A percentile compares a stretch with the other conserved stretches of the same genome.
Evolutionary conservation across 2,888 invertebrate genomes (phyloP).

Genomic region (Aphrophora alni): DNA sequence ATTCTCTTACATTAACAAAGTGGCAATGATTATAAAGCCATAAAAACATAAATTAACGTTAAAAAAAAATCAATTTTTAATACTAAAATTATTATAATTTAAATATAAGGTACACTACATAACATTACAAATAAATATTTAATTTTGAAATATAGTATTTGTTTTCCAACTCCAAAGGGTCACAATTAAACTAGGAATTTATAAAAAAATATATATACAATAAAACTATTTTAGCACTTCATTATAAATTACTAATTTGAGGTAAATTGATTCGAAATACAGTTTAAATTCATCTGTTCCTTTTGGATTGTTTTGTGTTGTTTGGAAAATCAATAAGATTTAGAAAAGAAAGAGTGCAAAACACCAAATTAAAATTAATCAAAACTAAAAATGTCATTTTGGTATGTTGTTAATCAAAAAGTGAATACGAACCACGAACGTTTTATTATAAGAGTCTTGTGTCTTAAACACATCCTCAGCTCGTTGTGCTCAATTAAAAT

Average conservation of each 20-base stretch:
- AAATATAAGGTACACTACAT: background rate
- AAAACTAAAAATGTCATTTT: too few species aligned
- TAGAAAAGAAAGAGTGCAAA: too few species aligned
- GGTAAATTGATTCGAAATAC: background rate
- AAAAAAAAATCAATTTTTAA: background rate
- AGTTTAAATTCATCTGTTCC: background rate
- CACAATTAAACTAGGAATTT: background rate
- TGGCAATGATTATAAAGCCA: background rate
- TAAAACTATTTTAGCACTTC: background rate
- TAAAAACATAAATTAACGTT: background rate
- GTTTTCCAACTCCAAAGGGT: background rate
- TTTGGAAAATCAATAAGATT: too few species aligned
- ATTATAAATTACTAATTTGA: background rate
- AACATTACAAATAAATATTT: background rate
- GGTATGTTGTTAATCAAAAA: too few species aligned
- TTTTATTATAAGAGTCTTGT: too few species aligned
- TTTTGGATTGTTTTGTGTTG: too few species aligned
- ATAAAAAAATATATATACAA: slow-evolving; percentile 1
- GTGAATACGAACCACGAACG: too few species aligned
- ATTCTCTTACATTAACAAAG: background rate
- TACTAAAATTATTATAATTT: background rate
- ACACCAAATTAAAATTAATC: too few species aligned
- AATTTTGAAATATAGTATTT: background rate
- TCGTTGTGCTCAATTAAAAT: too few species aligned
- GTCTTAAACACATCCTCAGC: too few species aligned